A percentile compares a stretch with the other conserved stretches of the same genome.
phyloP scores from a whole-genome alignment of 2,113 vertebrate species.

The Melanerpes aurifrons region DNA sequence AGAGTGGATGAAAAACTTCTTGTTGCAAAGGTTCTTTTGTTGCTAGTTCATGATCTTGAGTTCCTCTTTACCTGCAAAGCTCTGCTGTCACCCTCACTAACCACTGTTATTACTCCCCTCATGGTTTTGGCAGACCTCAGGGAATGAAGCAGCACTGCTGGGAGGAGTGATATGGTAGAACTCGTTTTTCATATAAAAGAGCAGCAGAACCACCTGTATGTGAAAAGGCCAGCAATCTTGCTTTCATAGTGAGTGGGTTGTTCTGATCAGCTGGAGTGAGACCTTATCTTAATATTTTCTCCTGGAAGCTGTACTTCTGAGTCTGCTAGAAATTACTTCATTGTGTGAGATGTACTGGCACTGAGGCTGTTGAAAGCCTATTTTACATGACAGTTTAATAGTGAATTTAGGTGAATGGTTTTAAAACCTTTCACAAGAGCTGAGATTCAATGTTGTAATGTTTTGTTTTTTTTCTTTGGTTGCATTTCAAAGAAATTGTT shows the following conservation, averaged over 20 bases:
- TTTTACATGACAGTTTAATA: not conserved
- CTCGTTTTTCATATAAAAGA: not conserved
- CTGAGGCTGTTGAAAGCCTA: not conserved
- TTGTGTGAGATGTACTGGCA: not conserved
- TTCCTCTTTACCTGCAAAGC: not conserved
- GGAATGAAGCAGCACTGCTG: not conserved
- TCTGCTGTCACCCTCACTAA: not conserved
- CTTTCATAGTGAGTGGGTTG: not conserved
- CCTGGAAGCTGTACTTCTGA: not conserved
- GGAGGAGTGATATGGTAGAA: not conserved
- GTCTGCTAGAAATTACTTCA: not conserved
- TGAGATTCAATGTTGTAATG: not conserved
- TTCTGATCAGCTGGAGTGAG: not conserved
- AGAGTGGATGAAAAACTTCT: not conserved
- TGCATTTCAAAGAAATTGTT: slow-evolving; percentile 3
- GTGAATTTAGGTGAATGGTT: not conserved
- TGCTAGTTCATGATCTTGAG: not conserved
- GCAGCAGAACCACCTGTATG: not conserved
- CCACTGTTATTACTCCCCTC: not conserved
- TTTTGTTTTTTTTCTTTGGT: not conserved
- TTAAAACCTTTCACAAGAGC: not conserved
- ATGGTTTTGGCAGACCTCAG: not conserved
- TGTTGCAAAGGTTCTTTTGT: not conserved
- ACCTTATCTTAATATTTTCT: not conserved
- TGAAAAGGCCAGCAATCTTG: not conserved